phyloP scores from a whole-genome alignment of 2,888 invertebrate genomes.

The Ornithoptera priamus region DNA sequence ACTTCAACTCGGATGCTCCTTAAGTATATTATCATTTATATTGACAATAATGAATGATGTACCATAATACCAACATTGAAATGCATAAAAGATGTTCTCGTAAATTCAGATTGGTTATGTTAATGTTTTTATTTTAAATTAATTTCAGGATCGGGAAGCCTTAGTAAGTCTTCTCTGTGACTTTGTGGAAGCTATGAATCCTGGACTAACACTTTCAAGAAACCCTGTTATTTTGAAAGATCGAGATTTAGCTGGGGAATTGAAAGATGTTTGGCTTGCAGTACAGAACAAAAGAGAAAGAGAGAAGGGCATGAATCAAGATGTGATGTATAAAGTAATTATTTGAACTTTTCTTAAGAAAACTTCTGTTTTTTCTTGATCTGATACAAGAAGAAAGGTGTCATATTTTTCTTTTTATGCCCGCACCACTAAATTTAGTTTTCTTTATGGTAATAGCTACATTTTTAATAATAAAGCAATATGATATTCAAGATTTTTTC shows the following conservation, averaged over 20 bases:
- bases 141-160: constrained; percentile 81
- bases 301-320: constrained; percentile 71
- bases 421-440: too few species aligned
- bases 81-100: neutral
- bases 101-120: neutral
- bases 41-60: neutral
- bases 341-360: neutral
- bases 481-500: neutral
- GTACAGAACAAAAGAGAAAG: constrained; percentile 81
- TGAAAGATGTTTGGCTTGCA: constrained; percentile 87
- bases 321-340: constrained; percentile 70
- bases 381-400: too few species aligned
- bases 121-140: neutral
- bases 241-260: constrained; percentile 84
- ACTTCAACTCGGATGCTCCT: neutral
- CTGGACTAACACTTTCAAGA: constrained; percentile 81
- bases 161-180: constrained; percentile 85
- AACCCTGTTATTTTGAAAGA: constrained; percentile 83
- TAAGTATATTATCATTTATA: too few species aligned
- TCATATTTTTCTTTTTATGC: too few species aligned
- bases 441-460: too few species aligned
- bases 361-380: too few species aligned
- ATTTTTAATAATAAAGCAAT: too few species aligned
- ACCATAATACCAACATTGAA: neutral
- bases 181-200: constrained; percentile 87